These are phyloP conservation scores for Chondrilla cf. caribensis DNA, from an alignment of 37 sponge, comb jelly and placozoan genomes.

Conservation along the genomic window DNA sequence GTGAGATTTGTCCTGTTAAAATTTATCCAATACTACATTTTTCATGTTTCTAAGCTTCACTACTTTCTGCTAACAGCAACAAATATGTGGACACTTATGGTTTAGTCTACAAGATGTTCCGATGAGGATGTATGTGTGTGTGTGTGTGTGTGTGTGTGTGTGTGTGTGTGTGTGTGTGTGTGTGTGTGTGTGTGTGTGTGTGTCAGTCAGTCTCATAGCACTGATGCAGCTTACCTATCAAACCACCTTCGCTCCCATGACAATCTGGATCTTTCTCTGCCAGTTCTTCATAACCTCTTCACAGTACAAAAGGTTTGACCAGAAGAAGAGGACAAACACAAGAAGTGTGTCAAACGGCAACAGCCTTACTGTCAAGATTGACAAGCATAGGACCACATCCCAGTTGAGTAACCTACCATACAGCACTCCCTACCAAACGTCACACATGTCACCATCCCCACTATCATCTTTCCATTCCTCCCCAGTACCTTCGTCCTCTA, in stretches of 20 bases:
- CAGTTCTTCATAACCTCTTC: slow-evolving; percentile 48
- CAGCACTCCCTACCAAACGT: too few relatives aligned
- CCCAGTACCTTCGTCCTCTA: too few relatives aligned
- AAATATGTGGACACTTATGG: too few relatives aligned
- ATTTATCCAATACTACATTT: too few relatives aligned
- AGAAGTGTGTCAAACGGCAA: neutral
- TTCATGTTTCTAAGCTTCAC: too few relatives aligned
- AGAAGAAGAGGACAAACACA: neutral
- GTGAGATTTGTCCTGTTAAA: neutral
- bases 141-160: neutral
- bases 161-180: slow-evolving; percentile 28
- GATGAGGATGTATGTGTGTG: neutral
- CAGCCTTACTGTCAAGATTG: neutral
- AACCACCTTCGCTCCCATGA: slow-evolving; percentile 66
- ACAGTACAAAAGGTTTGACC: neutral
- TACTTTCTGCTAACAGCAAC: too few relatives aligned
- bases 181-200: slow-evolving; percentile 25
- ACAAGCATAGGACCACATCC: neutral
- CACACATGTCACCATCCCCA: too few relatives aligned
- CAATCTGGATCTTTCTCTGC: slow-evolving; percentile 76
- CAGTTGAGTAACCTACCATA: neutral
- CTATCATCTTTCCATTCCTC: too few relatives aligned
- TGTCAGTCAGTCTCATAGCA: slow-evolving; percentile 1
- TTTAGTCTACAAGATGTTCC: too few relatives aligned
- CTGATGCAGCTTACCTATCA: slow-evolving; percentile 50